Evolutionary conservation across 2,113 vertebrate species (phyloP), one percentile per base, ranked within the genome.

Genomic region (Emydura subglobosa): DNA sequence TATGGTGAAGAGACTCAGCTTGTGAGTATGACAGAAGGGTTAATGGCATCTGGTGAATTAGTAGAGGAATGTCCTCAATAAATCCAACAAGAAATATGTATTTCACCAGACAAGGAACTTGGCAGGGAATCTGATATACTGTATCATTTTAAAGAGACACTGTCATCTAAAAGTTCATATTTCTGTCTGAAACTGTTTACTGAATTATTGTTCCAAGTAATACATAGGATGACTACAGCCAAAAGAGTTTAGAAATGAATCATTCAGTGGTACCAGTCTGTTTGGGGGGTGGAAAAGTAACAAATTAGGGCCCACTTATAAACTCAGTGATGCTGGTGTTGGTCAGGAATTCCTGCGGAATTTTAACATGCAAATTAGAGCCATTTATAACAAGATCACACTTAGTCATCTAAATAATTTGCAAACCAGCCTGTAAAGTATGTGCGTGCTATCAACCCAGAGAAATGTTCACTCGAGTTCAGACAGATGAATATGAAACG

Each of bases 1-100:
- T 97, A 98, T 99, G 99, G 99, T 99, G 98, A 99, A 99, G 97
- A 99, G 99, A 54, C 98, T 99, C 72, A 99, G 99, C 97, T 98
- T 99, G 99, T 99, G 97, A 99, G 99, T 99, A 53, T 1, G 0
- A 1, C 1, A 34, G 4, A 2, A 21, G 81, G 78, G 13, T 44
- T 57, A 24, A 19, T 51, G 34, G 31, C 3, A 1, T 22, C 34
- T 54, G 34, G 10, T 39, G 51, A 53, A 53, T 55, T 78, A 59
- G 10, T 34, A 1, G 55, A 55, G 10, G 14, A 25, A 27, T 72
- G 61, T 55, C 81, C 54, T 53, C 39, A 25, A 3, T 17, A 42
- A 57, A 50, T 54, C 42, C 34, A 68, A 74, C 10, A 29, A 79
- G 44, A 51, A 50, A 29, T 1, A 1, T 22, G n/a, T 7, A 3